Conservation (phyloP, 2,888 invertebrate genomes). For the Parasteatoda lunata region DNA sequence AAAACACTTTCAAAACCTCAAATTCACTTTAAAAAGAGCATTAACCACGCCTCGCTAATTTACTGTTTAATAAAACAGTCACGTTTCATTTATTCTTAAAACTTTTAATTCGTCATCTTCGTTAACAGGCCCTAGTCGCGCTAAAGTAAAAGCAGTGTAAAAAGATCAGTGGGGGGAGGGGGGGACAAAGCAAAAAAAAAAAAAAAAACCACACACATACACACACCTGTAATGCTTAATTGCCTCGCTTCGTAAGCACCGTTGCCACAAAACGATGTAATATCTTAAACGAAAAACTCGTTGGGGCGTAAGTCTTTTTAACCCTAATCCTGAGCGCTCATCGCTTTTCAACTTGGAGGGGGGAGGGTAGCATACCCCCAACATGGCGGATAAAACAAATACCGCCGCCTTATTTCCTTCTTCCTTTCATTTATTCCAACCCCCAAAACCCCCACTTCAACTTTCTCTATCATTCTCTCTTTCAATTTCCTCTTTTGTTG, state of each 20-base stretch:
- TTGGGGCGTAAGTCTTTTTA: constrained; percentile 66
- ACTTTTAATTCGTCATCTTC: constrained; percentile 69
- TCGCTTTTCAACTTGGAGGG: constrained; percentile 59
- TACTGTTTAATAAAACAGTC: constrained; percentile 62
- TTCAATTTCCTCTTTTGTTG: constrained; percentile 65
- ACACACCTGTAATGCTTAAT: constrained; percentile 66
- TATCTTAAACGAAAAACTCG: constrained; percentile 68
- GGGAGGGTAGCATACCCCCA: not conserved
- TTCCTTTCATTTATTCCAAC: constrained; percentile 60
- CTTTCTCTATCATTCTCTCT: constrained; percentile 33
- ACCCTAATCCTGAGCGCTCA: constrained; percentile 67
- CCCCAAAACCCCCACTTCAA: constrained; percentile 1
- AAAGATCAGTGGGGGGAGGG: not conserved
- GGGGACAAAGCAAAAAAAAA: constrained; percentile 11
- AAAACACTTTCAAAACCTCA: not conserved
- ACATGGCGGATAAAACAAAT: constrained; percentile 67
- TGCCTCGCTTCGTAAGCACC: constrained; percentile 63
- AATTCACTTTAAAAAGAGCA: constrained; percentile 42
- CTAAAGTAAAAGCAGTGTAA: constrained; percentile 18
- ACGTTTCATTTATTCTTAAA: constrained; percentile 67
- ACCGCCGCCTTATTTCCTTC: constrained; percentile 67
- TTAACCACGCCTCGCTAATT: constrained; percentile 62
- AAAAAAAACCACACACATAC: constrained; percentile 23
- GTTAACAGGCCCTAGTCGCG: constrained; percentile 38
- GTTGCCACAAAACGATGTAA: constrained; percentile 67